Evolutionary conservation across 1,140 invertebrate genomes (phyloP), one percentile per base, ranked within the genome.

Genomic region (Bactericera cockerelli): DNA sequence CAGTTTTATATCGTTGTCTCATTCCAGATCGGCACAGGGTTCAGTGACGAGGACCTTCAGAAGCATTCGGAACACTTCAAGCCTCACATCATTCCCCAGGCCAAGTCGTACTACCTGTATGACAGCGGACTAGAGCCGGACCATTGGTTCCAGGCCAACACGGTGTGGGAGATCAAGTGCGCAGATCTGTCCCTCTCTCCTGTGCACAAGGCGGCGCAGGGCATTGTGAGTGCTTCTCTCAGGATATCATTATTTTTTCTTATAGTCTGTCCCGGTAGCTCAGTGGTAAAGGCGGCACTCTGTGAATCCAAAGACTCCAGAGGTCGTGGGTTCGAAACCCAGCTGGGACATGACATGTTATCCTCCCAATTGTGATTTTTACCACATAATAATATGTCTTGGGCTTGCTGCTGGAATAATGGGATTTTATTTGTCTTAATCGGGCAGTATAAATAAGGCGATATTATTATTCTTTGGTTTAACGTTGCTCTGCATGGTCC

Each of bases 81-180:
- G 63, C 73, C 84, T 8, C 83, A 89, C 63, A 69, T 88, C 3
- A 83, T 94, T 55, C 67, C 77, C 0, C 70, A 78, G 56, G 81
- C 91, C 0, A 89, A 86, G 68, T 77, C 82, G 0, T 99, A 99
- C 70, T 98, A 94, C 68, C 77, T 83, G 53, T 93, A 76, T 68
- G 90, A 95, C 69, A 65, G 70, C 2, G 75, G 76, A 26, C 75
- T 86, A 57, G 79, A 83, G 64, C 92, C 96, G 10, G 95, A 99
- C 75, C 87, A 86, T 68, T 99, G 96, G 95, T 94, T 99, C 72
- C 87, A 92, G 64, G 76, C 91, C 2, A 80, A 83, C 4, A 82
- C 89, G 71, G 90, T 99, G 13, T 98, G 95, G 94, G 97, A 99
- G 77, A 81, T 99, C 8, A 98, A 98, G 74, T 97, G 93, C 72